Base-by-base conservation (phyloP, 2,888 invertebrate species). In the Suillia variegata region DNA sequence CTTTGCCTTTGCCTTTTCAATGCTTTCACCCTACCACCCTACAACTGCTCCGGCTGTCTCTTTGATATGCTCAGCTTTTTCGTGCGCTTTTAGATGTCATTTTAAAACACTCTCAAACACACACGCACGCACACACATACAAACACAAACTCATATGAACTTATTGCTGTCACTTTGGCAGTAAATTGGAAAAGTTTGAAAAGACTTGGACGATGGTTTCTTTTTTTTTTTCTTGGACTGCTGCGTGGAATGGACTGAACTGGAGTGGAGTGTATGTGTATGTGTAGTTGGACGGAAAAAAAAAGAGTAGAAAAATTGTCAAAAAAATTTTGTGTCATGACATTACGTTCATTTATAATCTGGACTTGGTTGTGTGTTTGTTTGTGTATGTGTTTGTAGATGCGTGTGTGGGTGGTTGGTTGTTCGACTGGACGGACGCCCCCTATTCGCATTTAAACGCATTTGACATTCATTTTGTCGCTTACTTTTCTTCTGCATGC, bases 171-270 rank as follows among this genome's bases (percentile, higher is more conserved):
- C 73, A 45, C 69, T 69, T 64, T 64, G 55, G 65, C 67, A 70
- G 71, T 66, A 75, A 76, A 75, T 75, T 76, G 75, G 69, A 75
- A 76, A 76, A 76, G 74, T 76, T 76, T 63, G 31, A 42, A 56
- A 33, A 55, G 21, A 38, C 10, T 10, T n/a, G n/a, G n/a, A n/a
- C n/a, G n/a, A n/a, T n/a, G n/a, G n/a, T n/a, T n/a, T n/a, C n/a
- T n/a, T n/a, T n/a, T n/a, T n/a, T n/a, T n/a, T n/a, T n/a, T n/a
- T n/a, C n/a, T n/a, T n/a, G n/a, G n/a, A n/a, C n/a, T n/a, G n/a
- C n/a, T n/a, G n/a, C n/a, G n/a, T n/a, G n/a, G n/a, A n/a, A n/a
- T n/a, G n/a, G n/a, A n/a, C n/a, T n/a, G n/a, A n/a, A n/a, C n/a
- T n/a, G n/a, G n/a, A n/a, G n/a, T n/a, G n/a, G n/a, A n/a, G n/a